A percentile compares a stretch with the other conserved stretches of the same genome.
phyloP scores from a whole-genome alignment of 1,140 invertebrate species.

The Dinothrombium tinctorium region DNA sequence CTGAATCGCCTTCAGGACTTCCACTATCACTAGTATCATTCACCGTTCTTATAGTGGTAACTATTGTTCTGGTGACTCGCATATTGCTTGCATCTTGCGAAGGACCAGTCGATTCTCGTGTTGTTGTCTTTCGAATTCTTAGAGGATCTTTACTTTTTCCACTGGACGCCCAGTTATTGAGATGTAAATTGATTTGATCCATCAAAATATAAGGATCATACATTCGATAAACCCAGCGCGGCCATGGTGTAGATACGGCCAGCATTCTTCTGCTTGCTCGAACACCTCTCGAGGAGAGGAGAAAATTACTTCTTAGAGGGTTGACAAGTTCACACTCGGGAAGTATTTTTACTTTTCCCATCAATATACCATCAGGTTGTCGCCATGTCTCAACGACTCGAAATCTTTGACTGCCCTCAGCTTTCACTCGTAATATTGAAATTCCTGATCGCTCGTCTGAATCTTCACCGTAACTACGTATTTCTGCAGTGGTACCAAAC shows the following conservation, averaged over 20 bases:
- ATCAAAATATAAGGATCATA: constrained; percentile 7
- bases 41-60: neutral
- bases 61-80: neutral
- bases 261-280: neutral
- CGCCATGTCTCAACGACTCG: constrained; percentile 26
- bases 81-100: neutral
- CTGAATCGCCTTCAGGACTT: neutral
- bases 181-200: constrained; percentile 1
- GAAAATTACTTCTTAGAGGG: constrained; percentile 13
- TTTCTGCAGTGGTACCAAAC: constrained; percentile 44
- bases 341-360: constrained; percentile 35
- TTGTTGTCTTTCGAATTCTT: neutral
- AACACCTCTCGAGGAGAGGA: constrained; percentile 8
- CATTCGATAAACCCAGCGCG: constrained; percentile 17
- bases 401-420: constrained; percentile 40
- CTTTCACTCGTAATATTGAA: constrained; percentile 25
- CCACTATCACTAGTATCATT: neutral
- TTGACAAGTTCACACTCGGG: constrained; percentile 32
- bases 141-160: too few relatives aligned
- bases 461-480: constrained; percentile 29
- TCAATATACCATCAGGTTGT: constrained; percentile 16
- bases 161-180: constrained; percentile 2
- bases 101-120: neutral
- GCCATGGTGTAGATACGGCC: constrained; percentile 22
- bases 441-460: constrained; percentile 17